phyloP scores from a whole-genome alignment of 2,113 vertebrate genomes.

The Syrmaticus mikado region DNA sequence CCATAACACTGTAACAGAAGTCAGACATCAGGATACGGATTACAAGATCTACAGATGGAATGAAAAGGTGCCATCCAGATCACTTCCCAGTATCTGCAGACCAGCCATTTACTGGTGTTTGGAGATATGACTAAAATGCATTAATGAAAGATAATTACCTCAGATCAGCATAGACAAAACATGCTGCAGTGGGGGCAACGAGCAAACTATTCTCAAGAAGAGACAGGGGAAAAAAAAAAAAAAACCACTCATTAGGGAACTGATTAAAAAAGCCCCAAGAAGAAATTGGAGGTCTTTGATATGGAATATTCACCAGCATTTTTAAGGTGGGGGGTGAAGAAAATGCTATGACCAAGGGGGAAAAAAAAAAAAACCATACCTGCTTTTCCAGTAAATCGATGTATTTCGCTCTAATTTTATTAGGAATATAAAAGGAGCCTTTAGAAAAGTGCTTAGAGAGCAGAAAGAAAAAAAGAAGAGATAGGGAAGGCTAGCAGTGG shows the following conservation, averaged over 20 bases:
- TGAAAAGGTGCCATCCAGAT: constrained; percentile 12
- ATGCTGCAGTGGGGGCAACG: neutral
- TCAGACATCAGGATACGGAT: constrained; percentile 2
- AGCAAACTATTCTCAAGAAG: neutral
- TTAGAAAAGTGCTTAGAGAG: constrained; percentile 97
- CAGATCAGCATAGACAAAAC: constrained; percentile 22
- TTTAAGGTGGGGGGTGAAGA: constrained; percentile 23
- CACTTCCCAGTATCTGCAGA: constrained; percentile 8
- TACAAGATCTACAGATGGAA: neutral
- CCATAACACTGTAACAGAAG: neutral
- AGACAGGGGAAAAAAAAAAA: neutral
- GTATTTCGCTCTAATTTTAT: constrained; percentile 92
- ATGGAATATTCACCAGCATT: constrained; percentile 68
- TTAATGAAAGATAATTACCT: constrained; percentile 43
- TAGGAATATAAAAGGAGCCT: constrained; percentile 96
- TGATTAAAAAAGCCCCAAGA: constrained; percentile 35
- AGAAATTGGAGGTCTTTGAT: constrained; percentile 57
- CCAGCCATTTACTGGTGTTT: constrained; percentile 20
- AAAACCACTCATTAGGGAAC: neutral
- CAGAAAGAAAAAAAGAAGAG: constrained; percentile 83
- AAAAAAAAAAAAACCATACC: constrained; percentile 31
- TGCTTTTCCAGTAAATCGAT: constrained; percentile 88
- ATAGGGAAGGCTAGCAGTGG: constrained; percentile 81
- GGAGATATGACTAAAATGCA: constrained; percentile 38
- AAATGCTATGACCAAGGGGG: constrained; percentile 43